Base-by-base conservation (phyloP, 2,888 invertebrate species). In the Erpobdella octoculata region DNA sequence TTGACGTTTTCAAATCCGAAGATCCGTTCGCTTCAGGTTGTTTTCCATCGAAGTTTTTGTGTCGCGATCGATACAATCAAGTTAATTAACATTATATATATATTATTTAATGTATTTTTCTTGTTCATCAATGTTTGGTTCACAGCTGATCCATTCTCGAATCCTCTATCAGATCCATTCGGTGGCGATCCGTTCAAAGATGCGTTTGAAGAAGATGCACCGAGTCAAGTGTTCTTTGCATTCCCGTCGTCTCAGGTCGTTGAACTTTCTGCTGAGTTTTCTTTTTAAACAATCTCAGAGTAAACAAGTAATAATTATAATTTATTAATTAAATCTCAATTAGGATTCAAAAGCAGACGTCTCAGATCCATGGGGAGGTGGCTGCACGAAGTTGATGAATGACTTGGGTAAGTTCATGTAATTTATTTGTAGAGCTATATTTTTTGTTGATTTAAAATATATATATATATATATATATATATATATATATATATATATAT, bases 1-100 rank as follows among this genome's bases (percentile, higher is more conserved):
- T 81, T 4, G 84, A 84, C 76, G 83, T 83, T 0, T 84, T 84
- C 76, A 82, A 81, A 75, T 78, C 77, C 70, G 84, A 83, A 76
- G 86, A 87, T 80, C 86, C 86, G 31, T 86, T 86, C 76, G 77
- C 78, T 6, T 53, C 53, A 53, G 53, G 53, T 53, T 41, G 9
- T 9, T 41, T n/a, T n/a, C n/a, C n/a, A n/a, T n/a, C n/a, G n/a
- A n/a, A n/a, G n/a, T n/a, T n/a, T n/a, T n/a, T n/a, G n/a, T n/a
- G n/a, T n/a, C n/a, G n/a, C n/a, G n/a, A n/a, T n/a, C n/a, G n/a
- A n/a, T n/a, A n/a, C n/a, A n/a, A n/a, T n/a, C n/a, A n/a, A n/a
- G n/a, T n/a, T n/a, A n/a, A n/a, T n/a, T n/a, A n/a, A n/a, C n/a
- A n/a, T n/a, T n/a, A n/a, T n/a, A n/a, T n/a, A n/a, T n/a, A n/a